Conservation (phyloP, 2,113 vertebrate species). For the Mirounga angustirostris region DNA sequence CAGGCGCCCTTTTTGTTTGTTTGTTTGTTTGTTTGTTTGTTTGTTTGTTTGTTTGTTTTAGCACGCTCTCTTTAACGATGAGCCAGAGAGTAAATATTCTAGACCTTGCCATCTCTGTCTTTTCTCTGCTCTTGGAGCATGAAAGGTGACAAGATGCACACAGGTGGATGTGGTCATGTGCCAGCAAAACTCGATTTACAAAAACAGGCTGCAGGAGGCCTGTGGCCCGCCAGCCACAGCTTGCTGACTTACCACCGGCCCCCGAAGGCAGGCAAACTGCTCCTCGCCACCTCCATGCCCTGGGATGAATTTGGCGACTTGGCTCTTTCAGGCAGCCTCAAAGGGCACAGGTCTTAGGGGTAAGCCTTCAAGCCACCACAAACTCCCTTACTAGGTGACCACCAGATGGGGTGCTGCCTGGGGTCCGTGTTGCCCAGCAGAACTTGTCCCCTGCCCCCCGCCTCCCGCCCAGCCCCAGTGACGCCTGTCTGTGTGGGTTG, state of each 20-base stretch:
- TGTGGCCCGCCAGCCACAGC: neutral
- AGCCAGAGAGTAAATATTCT: neutral
- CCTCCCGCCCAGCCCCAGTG: fast-evolving
- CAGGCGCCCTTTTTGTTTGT: too few species aligned
- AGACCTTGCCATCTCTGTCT: neutral
- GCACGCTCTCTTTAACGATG: neutral
- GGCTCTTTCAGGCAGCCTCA: neutral
- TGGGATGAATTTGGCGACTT: neutral
- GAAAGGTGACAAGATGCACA: neutral
- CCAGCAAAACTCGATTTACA: neutral
- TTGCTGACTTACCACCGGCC: neutral
- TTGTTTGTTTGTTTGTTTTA: too few species aligned
- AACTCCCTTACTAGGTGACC: too few species aligned
- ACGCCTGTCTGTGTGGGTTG: fast-evolving
- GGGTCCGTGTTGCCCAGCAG: neutral
- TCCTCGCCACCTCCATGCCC: neutral
- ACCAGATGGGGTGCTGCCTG: too few species aligned
- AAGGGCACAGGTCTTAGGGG: neutral
- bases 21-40: too few species aligned
- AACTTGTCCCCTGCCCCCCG: fast-evolving
- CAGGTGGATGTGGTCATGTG: fast-evolving
- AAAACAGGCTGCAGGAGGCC: neutral
- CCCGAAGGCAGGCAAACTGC: fast-evolving
- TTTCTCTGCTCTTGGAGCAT: neutral
- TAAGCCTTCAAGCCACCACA: neutral